phyloP scores from a whole-genome alignment of 2,797 vertebrate genomes.

The Petrocephalus schoutedeni region DNA sequence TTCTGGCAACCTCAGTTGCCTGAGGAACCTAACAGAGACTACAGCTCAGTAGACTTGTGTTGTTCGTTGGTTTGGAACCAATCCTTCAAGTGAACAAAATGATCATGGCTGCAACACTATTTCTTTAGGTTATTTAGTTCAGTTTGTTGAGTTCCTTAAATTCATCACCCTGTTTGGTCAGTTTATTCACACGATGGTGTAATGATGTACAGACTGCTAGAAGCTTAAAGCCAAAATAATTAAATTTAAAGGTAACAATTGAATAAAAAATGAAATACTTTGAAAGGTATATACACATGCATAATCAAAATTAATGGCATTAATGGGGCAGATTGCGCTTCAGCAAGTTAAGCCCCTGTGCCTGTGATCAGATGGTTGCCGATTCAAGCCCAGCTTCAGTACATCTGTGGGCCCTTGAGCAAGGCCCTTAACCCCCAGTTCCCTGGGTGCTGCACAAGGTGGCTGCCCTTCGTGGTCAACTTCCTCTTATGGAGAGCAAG shows the following conservation, averaged over 20 bases:
- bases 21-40: background rate
- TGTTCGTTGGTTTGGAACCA: background rate
- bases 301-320: background rate
- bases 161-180: background rate
- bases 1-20: background rate
- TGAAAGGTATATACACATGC: background rate
- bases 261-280: background rate
- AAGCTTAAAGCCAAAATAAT: background rate
- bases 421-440: too few relatives aligned
- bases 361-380: too few relatives aligned
- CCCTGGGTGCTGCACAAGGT: too few relatives aligned
- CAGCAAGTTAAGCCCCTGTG: too few relatives aligned
- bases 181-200: background rate
- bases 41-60: background rate
- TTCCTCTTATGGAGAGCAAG: too few relatives aligned
- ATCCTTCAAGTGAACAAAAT: background rate
- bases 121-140: background rate
- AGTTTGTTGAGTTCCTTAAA: background rate
- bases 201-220: background rate
- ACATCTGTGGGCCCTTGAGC: too few relatives aligned
- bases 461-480: too few relatives aligned
- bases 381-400: too few relatives aligned
- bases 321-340: too few relatives aligned
- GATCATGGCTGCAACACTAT: background rate
- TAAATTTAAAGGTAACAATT: background rate